These are phyloP conservation scores for Drosophila testacea DNA, from an alignment of 2,888 invertebrate genomes.

Conservation along the genomic window DNA sequence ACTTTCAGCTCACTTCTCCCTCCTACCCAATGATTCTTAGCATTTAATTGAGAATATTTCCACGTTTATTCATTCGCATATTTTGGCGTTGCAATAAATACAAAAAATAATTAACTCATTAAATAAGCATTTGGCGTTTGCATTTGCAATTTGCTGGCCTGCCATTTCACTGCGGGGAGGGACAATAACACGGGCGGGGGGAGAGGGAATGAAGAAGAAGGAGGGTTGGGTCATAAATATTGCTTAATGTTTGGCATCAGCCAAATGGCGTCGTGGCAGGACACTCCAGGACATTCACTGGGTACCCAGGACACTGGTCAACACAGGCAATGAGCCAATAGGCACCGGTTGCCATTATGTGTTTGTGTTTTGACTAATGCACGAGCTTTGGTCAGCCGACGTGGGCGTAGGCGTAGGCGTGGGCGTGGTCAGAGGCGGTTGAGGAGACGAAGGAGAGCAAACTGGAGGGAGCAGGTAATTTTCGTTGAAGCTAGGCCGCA, in stretches of 20 bases:
- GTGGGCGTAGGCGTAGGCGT: slow-evolving; percentile 17
- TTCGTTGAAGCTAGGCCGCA: slow-evolving; percentile 73
- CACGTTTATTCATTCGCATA: slow-evolving; percentile 65
- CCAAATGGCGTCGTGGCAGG: slow-evolving; percentile 61
- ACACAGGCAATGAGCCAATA: background rate
- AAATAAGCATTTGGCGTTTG: slow-evolving; percentile 79
- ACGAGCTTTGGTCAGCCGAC: slow-evolving; percentile 27
- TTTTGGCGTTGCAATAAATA: slow-evolving; percentile 74
- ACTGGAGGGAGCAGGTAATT: slow-evolving; percentile 62
- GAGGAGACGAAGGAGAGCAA: background rate
- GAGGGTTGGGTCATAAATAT: slow-evolving; percentile 66
- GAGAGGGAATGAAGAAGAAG: background rate
- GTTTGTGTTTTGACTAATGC: slow-evolving; percentile 59
- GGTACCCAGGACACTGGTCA: slow-evolving; percentile 7
- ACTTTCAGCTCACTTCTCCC: background rate
- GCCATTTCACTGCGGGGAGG: background rate
- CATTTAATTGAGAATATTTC: slow-evolving; percentile 75
- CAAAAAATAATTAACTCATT: slow-evolving; percentile 81
- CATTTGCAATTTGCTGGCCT: slow-evolving; percentile 65
- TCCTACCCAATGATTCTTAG: slow-evolving; percentile 7
- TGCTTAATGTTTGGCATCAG: slow-evolving; percentile 73
- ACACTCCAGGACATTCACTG: slow-evolving; percentile 19
- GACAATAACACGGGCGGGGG: background rate
- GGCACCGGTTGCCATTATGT: slow-evolving; percentile 33
- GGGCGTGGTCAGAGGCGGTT: background rate